A percentile compares a stretch with the other conserved stretches of the same genome.
These are phyloP conservation scores for Ischnura elegans DNA, from an alignment of 2,888 invertebrate genomes.

Conservation along the genomic window DNA sequence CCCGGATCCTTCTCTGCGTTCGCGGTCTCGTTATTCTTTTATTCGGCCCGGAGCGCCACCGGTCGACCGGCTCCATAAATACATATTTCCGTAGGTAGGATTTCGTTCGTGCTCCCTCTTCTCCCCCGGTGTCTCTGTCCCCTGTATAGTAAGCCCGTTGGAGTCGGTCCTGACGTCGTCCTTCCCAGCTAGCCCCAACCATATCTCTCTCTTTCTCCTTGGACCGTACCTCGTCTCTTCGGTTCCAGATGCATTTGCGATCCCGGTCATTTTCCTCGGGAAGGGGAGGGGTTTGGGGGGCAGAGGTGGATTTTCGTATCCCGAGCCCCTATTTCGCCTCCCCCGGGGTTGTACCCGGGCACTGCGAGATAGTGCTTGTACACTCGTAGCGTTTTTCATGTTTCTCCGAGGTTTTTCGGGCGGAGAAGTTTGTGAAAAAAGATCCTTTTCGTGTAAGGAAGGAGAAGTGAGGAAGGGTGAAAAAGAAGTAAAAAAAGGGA, in stretches of 20 bases:
- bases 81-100: constrained; percentile 64
- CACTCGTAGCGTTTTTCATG: background rate
- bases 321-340: background rate
- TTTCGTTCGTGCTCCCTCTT: constrained; percentile 36
- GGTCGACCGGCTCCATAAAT: constrained; percentile 47
- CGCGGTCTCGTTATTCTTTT: constrained; percentile 49
- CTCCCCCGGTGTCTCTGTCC: background rate
- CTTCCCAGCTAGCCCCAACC: background rate
- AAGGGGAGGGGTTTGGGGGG: background rate
- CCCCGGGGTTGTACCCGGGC: background rate
- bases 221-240: background rate
- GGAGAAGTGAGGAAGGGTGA: background rate
- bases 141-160: constrained; percentile 41
- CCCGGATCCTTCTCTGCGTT: background rate
- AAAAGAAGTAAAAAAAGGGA: too few species aligned
- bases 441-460: background rate
- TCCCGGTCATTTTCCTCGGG: constrained; percentile 38
- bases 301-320: background rate
- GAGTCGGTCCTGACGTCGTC: background rate
- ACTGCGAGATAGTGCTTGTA: background rate
- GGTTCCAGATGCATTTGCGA: constrained; percentile 46
- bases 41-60: constrained; percentile 32
- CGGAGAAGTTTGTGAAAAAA: background rate
- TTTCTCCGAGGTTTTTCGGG: background rate
- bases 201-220: background rate